Percentiles rank a stretch among this genome's conserved stretches.
phyloP scores from a whole-genome alignment of 2,888 invertebrate genomes.

The Drosophila histrio region DNA sequence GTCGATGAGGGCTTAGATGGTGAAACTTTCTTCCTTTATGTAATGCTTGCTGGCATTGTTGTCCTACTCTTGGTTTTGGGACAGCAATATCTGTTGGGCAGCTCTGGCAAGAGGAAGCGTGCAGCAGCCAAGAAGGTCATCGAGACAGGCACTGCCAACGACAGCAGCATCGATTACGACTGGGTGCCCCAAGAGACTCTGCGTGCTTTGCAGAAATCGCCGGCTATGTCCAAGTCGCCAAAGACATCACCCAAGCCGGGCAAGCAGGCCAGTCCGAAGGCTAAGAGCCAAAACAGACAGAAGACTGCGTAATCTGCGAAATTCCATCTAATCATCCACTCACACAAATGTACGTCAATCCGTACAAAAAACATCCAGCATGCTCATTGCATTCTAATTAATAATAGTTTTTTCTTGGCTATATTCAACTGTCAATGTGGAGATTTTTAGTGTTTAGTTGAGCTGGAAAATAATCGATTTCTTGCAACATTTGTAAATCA shows the following conservation, averaged over 20 bases:
- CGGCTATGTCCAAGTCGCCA: constrained; percentile 87
- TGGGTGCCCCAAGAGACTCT: constrained; percentile 98
- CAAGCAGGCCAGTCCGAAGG: constrained; percentile 87
- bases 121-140: constrained; percentile 87
- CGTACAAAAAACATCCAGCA: constrained; percentile 35
- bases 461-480: too few species aligned
- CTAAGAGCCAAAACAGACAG: constrained; percentile 87
- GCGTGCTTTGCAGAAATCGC: constrained; percentile 91
- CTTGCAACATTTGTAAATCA: too few species aligned
- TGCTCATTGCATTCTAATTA: constrained; percentile 43
- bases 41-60: constrained; percentile 95
- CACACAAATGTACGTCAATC: constrained; percentile 17
- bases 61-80: constrained; percentile 94
- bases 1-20: constrained; percentile 98
- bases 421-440: constrained; percentile 39
- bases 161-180: constrained; percentile 97
- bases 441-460: constrained; percentile 70
- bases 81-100: constrained; percentile 93
- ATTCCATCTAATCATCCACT: constrained; percentile 18
- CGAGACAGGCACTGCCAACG: constrained; percentile 95
- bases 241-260: constrained; percentile 84
- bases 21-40: constrained; percentile 99
- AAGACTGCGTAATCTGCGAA: constrained; percentile 51
- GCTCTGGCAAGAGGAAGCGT: constrained; percentile 89
- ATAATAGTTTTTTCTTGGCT: constrained; percentile 44